phyloP scores from a whole-genome alignment of 1,140 invertebrate genomes.

The Pentalonia nigronervosa region DNA sequence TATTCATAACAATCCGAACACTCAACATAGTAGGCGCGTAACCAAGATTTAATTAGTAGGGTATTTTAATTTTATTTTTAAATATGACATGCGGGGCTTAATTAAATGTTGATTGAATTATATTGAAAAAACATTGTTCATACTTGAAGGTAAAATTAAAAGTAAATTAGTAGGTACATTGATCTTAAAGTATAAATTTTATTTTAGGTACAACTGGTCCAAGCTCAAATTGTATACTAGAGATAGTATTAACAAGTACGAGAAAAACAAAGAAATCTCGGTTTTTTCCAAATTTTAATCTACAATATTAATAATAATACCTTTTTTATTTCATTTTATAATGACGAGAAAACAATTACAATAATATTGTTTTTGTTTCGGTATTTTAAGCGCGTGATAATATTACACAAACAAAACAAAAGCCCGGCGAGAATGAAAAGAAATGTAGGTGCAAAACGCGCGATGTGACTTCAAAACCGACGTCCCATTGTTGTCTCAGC shows the following conservation, averaged over 20 bases:
- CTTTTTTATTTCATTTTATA: background rate
- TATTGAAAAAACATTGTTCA: background rate
- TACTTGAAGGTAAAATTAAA: background rate
- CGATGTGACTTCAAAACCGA: constrained; percentile 16
- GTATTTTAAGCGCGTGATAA: background rate
- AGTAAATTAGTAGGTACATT: background rate
- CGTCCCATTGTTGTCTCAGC: background rate
- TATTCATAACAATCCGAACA: no score
- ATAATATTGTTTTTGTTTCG: background rate
- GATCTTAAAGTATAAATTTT: background rate
- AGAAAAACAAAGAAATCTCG: background rate
- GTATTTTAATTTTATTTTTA: no score
- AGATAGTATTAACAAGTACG: no score
- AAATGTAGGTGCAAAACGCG: background rate
- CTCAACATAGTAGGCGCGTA: no score
- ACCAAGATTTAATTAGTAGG: no score
- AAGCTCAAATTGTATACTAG: background rate
- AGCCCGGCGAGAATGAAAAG: background rate
- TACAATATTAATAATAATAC: background rate
- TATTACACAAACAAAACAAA: constrained; percentile 6
- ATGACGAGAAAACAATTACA: background rate
- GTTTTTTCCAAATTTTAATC: background rate
- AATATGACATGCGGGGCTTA: no score
- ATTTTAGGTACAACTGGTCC: background rate
- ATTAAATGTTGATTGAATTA: background rate